Base-by-base conservation (phyloP, 2,888 invertebrate genomes). In the Allacma fusca region DNA sequence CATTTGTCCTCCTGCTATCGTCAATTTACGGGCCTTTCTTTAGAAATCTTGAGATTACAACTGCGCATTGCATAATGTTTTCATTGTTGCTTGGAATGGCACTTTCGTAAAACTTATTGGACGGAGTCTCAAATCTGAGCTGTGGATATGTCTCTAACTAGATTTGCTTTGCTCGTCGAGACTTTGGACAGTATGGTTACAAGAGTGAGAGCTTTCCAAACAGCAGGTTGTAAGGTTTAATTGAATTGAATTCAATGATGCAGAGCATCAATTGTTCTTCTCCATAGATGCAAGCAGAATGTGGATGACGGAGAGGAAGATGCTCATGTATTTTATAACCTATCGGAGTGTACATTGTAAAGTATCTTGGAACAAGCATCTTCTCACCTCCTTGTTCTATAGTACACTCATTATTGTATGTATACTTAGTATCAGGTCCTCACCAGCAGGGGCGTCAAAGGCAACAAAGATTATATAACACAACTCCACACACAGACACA, bases 171-270 rank as follows among this genome's bases (percentile, higher is more conserved):
- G 40, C 40, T 40, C 5, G 5, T 50, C 50, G 50, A 4, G 50
- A 50, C 2, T 50, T 50, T 50, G n/a, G 50, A 50, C 9, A 50
- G 50, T 9, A 50, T 50, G 59, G 57, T 12, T 4, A 29, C 13
- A 28, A 57, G 59, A 44, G 24, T n/a, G 28, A 24, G 34, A 73
- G 40, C 21, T 64, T 24, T 73, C 21, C 73, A 73, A 64, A 57
- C 40, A 73, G 73, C 40, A 73, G 64, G 73, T 73, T 62, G 23
- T 23, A 62, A 2, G 59, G 34, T 73, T 62, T 62, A 73, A 73
- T 73, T 62, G 73, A 73, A 73, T 73, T 57, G 62, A 73, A 73
- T 73, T 62, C 73, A 73, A 73, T 73, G 62, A 59, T 73, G 73
- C 40, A 59, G 62, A 73, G 73, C 64, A 62, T 24, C 73, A 73